Evolutionary conservation across 2,888 invertebrate species (phyloP), one percentile per base, ranked within the genome.

Genomic region (Latrodectus hesperus): DNA sequence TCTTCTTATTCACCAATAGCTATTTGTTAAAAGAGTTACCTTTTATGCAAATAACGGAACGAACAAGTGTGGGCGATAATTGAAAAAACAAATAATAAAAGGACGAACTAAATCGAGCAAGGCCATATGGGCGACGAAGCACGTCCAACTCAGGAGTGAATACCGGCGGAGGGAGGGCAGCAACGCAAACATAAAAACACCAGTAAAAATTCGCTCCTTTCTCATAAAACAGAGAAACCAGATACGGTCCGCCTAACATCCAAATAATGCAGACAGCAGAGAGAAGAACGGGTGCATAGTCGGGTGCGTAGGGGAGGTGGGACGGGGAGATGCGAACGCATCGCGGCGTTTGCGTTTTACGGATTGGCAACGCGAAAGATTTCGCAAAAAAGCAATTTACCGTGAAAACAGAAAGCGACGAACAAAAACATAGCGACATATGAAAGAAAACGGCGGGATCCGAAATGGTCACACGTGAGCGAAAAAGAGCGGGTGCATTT

Each of bases 381-480:
- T 81, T 87, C 72, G 72, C 72, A 65, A 87, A 81, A 85, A 81
- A 76, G 81, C 86, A 87, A 81, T 87, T 81, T 87, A 81, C 71
- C 81, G 86, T 87, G 86, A 87, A 85, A 87, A 81, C 81, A 87
- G 77, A 87, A 81, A 86, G 60, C 53, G 67, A 72, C 55, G 77
- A 77, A 81, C 67, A 86, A 86, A 81, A 81, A 86, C 76, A 80
- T 68, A 65, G 70, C 52, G 49, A 53, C 16, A 51, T 64, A 65
- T n/a, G 72, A 38, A n/a, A 53, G 22, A 22, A 14, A 64, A 11
- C 22, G 71, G 22, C 17, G 72, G 11, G 52, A 6, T 22, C n/a
- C 49, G 68, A 72, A 49, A 51, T 73, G 74, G 85, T 73, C 79
- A 78, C 70, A 85, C 71, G 70, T 75, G 85, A 79, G n/a, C 74